These are phyloP conservation scores for Sarotherodon lohbergeri DNA, from an alignment of 2,113 vertebrate species.

Conservation along the genomic window DNA sequence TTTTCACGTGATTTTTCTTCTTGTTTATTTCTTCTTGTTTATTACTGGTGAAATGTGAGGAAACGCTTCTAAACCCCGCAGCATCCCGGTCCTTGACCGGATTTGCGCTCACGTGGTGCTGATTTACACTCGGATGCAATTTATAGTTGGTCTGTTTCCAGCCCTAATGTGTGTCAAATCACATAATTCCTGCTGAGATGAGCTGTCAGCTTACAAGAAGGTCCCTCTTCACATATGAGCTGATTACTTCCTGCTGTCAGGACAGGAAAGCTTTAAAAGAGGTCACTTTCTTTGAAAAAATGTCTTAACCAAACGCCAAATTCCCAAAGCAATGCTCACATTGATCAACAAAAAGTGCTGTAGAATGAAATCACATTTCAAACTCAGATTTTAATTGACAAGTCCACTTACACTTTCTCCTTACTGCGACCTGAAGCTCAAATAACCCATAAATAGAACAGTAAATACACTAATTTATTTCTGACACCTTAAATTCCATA, in stretches of 20 bases:
- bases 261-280: neutral
- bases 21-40: neutral
- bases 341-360: neutral
- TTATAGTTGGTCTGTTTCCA: neutral
- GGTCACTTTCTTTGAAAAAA: neutral
- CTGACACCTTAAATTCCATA: neutral
- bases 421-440: neutral
- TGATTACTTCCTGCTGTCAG: neutral
- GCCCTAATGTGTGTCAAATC: neutral
- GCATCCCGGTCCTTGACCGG: neutral
- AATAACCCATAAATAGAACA: neutral
- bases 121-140: neutral
- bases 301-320: neutral
- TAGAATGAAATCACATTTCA: neutral
- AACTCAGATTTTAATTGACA: neutral
- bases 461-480: neutral
- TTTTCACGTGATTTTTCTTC: neutral
- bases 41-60: neutral
- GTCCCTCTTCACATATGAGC: neutral
- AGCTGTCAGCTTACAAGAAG: neutral
- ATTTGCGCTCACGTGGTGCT: slow-evolving; percentile 29
- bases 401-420: neutral
- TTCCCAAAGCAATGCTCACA: neutral
- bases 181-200: neutral
- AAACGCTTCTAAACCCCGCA: neutral